These are phyloP conservation scores for Charaxes varanes DNA, from an alignment of 1,140 invertebrate genomes.

Conservation along the genomic window DNA sequence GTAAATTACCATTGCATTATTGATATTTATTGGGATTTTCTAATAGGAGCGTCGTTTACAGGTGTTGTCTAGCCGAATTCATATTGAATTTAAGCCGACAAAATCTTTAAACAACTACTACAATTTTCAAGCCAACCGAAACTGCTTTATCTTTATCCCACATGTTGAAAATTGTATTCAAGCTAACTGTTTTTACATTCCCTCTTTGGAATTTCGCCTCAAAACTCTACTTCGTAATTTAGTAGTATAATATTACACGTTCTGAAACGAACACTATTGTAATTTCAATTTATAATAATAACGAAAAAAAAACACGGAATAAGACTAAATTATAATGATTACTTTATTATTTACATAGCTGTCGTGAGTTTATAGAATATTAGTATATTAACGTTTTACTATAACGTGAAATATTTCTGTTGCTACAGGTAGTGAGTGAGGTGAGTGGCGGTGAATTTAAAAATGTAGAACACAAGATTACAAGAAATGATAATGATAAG, in stretches of 20 bases:
- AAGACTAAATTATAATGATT: too few species aligned
- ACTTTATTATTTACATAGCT: too few species aligned
- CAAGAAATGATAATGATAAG: constrained; percentile 61
- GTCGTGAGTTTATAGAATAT: too few species aligned
- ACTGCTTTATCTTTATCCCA: constrained; percentile 15
- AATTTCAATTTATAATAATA: too few species aligned
- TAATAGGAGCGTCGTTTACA: constrained; percentile 51
- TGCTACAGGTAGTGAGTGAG: not conserved
- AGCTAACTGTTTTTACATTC: too few species aligned
- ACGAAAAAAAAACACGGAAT: too few species aligned
- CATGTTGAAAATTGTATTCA: not conserved
- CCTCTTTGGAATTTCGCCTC: not conserved
- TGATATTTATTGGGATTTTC: constrained; percentile 45
- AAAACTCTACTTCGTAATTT: constrained; percentile 19
- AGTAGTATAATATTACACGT: constrained; percentile 13
- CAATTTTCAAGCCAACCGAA: too few species aligned
- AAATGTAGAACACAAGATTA: constrained; percentile 63
- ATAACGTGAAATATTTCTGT: too few species aligned
- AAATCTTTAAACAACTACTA: constrained; percentile 14
- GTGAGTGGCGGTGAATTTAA: constrained; percentile 45
- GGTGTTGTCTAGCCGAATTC: constrained; percentile 44
- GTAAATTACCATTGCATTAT: constrained; percentile 50
- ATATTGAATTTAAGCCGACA: constrained; percentile 32
- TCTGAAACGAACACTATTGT: too few species aligned
- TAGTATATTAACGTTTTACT: too few species aligned